Conservation (phyloP, 1,140 invertebrate species). For the Musca vetustissima region DNA sequence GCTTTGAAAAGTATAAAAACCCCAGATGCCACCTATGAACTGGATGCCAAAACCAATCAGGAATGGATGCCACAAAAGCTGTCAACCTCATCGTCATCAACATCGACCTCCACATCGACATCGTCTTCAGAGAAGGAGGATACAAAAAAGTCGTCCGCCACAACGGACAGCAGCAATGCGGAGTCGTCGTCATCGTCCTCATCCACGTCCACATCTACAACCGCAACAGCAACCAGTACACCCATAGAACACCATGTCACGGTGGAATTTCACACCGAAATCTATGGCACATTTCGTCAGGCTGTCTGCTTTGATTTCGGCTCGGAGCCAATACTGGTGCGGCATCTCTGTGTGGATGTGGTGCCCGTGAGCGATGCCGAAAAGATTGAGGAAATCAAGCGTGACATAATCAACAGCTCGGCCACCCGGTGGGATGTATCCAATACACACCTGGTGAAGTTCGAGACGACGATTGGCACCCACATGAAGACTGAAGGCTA, state of each 20-base stretch:
- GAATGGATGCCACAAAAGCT: constrained; percentile 59
- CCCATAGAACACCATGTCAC: constrained; percentile 63
- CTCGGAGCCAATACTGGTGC: constrained; percentile 67
- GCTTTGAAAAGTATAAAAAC: constrained; percentile 60
- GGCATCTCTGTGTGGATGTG: constrained; percentile 77
- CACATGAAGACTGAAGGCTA: constrained; percentile 57
- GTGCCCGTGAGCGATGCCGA: constrained; percentile 69
- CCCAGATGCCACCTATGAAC: constrained; percentile 35
- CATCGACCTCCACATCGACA: not conserved
- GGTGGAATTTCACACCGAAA: constrained; percentile 70
- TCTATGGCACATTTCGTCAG: constrained; percentile 81
- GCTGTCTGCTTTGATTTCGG: constrained; percentile 80
- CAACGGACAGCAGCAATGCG: constrained; percentile 37
- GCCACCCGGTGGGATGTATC: constrained; percentile 65
- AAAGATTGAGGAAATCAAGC: constrained; percentile 68
- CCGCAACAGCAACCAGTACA: constrained; percentile 32
- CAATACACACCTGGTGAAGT: constrained; percentile 64
- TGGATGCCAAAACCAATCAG: constrained; percentile 60
- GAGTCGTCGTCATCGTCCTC: not conserved
- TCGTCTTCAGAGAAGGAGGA: constrained; percentile 26
- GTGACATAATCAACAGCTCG: constrained; percentile 63
- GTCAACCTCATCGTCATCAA: not conserved
- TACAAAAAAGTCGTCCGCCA: constrained; percentile 34
- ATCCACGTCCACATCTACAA: constrained; percentile 1
- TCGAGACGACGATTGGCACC: constrained; percentile 62